Conservation (phyloP, 2,888 invertebrate species). For the Spisula subtruncata region DNA sequence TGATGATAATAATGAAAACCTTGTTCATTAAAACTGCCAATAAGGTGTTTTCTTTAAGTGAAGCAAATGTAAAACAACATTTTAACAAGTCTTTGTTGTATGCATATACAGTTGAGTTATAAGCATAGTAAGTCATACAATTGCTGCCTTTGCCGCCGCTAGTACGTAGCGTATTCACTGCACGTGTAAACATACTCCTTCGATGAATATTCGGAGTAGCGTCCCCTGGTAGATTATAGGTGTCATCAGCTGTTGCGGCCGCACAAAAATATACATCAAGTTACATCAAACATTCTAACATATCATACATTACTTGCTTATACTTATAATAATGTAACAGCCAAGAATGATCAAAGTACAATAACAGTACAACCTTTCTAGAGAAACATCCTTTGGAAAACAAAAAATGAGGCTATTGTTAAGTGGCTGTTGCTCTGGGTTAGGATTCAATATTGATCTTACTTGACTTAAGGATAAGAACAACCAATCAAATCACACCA, state of each 20-base stretch:
- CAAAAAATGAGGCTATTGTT: too few relatives aligned
- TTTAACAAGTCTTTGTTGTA: neutral
- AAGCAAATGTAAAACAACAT: slow-evolving; percentile 1
- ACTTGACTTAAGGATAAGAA: too few relatives aligned
- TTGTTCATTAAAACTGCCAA: too few relatives aligned
- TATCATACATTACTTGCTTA: too few relatives aligned
- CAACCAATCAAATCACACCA: too few relatives aligned
- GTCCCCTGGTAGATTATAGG: slow-evolving; percentile 70
- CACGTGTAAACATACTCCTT: slow-evolving; percentile 92
- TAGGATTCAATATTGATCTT: too few relatives aligned
- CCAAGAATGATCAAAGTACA: neutral
- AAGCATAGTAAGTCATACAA: slow-evolving; percentile 65
- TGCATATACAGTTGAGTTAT: neutral
- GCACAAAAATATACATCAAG: slow-evolving; percentile 31
- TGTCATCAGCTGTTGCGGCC: slow-evolving; percentile 12
- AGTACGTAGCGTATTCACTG: slow-evolving; percentile 93
- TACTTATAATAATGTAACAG: neutral
- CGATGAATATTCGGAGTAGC: slow-evolving; percentile 75
- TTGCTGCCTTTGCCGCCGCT: slow-evolving; percentile 90
- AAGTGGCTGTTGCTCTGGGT: too few relatives aligned
- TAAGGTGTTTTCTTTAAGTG: neutral
- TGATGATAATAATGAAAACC: too few relatives aligned
- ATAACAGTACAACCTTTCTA: too few relatives aligned
- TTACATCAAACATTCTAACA: slow-evolving; percentile 33
- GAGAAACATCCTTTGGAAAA: too few relatives aligned